These are phyloP conservation scores for Varanus salvator DNA, from an alignment of 2,113 vertebrate genomes.

Conservation along the genomic window DNA sequence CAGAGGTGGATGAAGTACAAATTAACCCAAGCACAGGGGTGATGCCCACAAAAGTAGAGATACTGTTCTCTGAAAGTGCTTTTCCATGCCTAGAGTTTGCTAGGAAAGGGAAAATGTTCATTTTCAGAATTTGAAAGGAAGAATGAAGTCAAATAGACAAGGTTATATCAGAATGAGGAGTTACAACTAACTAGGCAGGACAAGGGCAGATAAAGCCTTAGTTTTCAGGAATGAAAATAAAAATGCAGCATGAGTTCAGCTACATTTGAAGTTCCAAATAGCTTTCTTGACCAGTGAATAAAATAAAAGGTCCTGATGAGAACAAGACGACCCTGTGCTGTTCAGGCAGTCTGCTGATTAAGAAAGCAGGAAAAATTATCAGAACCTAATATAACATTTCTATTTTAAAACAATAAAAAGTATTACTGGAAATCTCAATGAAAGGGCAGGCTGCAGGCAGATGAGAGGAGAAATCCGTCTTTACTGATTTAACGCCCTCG, in stretches of 20 bases:
- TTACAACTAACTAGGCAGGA: slow-evolving; percentile 3
- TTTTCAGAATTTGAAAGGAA: not conserved
- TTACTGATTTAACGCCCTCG: slow-evolving; percentile 68
- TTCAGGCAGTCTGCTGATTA: slow-evolving; percentile 50
- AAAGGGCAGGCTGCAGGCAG: slow-evolving; percentile 53
- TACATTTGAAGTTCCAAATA: not conserved
- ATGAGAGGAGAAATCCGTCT: slow-evolving; percentile 58
- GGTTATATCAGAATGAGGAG: slow-evolving; percentile 15
- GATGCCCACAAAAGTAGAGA: slow-evolving; percentile 26
- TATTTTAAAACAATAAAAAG: slow-evolving; percentile 62
- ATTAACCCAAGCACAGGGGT: slow-evolving; percentile 57
- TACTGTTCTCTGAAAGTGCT: slow-evolving; percentile 36
- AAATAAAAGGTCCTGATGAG: slow-evolving; percentile 39
- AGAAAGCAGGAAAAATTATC: slow-evolving; percentile 60
- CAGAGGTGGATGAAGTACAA: slow-evolving; percentile 57
- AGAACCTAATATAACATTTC: slow-evolving; percentile 59
- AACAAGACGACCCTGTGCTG: slow-evolving; percentile 3
- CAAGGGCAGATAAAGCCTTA: not conserved
- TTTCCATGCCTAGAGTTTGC: slow-evolving; percentile 43
- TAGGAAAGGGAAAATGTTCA: not conserved
- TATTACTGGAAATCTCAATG: slow-evolving; percentile 60
- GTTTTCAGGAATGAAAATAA: slow-evolving; percentile 18
- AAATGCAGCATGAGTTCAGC: slow-evolving; percentile 27
- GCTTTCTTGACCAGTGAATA: not conserved
- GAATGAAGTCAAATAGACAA: not conserved